Conservation (phyloP, 2,797 vertebrate species). For the Acipenser ruthenus region DNA sequence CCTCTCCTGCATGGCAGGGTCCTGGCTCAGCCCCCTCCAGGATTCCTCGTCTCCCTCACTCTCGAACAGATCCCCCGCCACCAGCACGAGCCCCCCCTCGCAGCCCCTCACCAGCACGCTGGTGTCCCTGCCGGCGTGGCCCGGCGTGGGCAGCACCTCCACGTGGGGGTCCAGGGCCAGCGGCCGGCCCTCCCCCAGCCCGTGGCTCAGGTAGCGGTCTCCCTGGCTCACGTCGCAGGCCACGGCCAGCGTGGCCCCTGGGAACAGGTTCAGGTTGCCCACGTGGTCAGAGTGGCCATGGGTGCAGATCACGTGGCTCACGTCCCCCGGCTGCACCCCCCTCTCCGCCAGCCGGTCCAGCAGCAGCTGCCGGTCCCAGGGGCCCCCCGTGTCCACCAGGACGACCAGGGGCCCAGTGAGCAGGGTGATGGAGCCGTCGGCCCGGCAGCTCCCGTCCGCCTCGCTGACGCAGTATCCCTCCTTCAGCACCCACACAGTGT, state of each 20-base stretch:
- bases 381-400: slow-evolving; percentile 80
- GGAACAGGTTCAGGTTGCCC: slow-evolving; percentile 75
- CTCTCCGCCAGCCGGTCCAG: slow-evolving; percentile 32
- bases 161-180: slow-evolving; percentile 56
- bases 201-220: slow-evolving; percentile 58
- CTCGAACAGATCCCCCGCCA: slow-evolving; percentile 81
- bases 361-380: slow-evolving; percentile 64
- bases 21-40: slow-evolving; percentile 67
- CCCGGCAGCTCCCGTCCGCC: slow-evolving; percentile 37
- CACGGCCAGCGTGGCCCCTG: slow-evolving; percentile 52
- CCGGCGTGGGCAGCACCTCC: slow-evolving; percentile 66
- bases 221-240: slow-evolving; percentile 63
- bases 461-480: slow-evolving; percentile 57
- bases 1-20: slow-evolving; percentile 51
- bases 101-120: slow-evolving; percentile 66
- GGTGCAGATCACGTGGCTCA: slow-evolving; percentile 70
- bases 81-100: slow-evolving; percentile 50
- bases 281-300: slow-evolving; percentile 87
- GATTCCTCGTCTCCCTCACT: slow-evolving; percentile 53
- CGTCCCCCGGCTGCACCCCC: slow-evolving; percentile 30
- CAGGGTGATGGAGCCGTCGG: slow-evolving; percentile 71
- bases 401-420: slow-evolving; percentile 54
- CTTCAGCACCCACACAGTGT: slow-evolving; percentile 65
- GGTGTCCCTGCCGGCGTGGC: slow-evolving; percentile 71
- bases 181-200: slow-evolving; percentile 39